Conservation (phyloP, 2,113 vertebrate species). For the Cottus gobio region DNA sequence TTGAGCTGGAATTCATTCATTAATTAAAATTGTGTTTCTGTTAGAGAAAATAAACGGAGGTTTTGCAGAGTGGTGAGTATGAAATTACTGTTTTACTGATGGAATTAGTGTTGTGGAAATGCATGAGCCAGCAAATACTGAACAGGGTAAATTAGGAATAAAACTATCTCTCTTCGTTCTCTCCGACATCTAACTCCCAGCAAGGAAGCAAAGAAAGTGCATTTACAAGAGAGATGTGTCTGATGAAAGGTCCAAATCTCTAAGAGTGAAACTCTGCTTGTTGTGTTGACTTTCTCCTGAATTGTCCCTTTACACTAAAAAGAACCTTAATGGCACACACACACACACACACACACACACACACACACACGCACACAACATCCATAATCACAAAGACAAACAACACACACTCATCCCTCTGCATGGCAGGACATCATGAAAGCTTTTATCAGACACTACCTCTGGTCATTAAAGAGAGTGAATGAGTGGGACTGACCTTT, state of each 20-base stretch:
- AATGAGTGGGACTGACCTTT: slow-evolving; percentile 79
- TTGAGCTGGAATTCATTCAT: not conserved
- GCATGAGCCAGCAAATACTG: not conserved
- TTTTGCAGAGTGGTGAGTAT: not conserved
- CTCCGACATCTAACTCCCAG: not conserved
- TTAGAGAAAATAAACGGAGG: not conserved
- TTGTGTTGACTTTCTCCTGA: slow-evolving; percentile 34
- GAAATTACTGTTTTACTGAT: not conserved
- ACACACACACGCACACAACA: slow-evolving; percentile 13
- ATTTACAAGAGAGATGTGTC: not conserved
- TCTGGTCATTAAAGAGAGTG: slow-evolving; percentile 68
- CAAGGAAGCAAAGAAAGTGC: not conserved
- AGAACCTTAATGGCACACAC: not conserved
- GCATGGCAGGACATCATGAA: slow-evolving; percentile 43
- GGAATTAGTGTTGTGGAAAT: not conserved
- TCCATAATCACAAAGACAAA: slow-evolving; percentile 18
- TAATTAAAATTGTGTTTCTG: not conserved
- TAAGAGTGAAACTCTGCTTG: slow-evolving; percentile 5
- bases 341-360: not conserved
- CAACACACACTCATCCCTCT: not conserved
- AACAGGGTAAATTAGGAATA: not conserved
- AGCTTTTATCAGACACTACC: slow-evolving; percentile 61
- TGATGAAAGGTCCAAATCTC: slow-evolving; percentile 20
- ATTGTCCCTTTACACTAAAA: slow-evolving; percentile 23
- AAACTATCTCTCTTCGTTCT: not conserved